Conservation (phyloP, 2,888 invertebrate genomes). For the Diogma glabrata region DNA sequence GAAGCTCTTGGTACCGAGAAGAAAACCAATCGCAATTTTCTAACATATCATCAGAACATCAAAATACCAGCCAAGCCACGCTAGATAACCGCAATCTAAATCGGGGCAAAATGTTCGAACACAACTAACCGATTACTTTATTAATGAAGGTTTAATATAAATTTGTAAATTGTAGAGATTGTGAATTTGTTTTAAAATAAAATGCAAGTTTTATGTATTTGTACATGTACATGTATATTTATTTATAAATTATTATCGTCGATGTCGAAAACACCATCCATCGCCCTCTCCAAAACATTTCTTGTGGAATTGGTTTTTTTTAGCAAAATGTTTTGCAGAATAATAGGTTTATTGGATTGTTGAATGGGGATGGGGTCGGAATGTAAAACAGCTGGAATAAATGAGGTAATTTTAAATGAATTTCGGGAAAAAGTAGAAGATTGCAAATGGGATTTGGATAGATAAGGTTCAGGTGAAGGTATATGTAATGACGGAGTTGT, state of each 20-base stretch:
- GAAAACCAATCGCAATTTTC: not conserved
- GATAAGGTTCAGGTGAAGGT: no score
- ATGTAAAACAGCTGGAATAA: not conserved
- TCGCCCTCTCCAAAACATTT: not conserved
- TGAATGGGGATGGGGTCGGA: not conserved
- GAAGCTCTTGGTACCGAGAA: not conserved
- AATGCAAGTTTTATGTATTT: no score
- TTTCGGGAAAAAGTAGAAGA: slow-evolving; percentile 1
- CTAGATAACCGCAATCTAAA: not conserved
- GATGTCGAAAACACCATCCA: no score
- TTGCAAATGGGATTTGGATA: not conserved
- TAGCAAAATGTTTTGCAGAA: not conserved
- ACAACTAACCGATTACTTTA: slow-evolving; percentile 1
- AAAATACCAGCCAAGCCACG: not conserved
- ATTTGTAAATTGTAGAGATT: no score
- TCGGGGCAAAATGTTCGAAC: not conserved
- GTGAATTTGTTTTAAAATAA: no score
- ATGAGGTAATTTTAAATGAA: not conserved
- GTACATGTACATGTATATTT: no score
- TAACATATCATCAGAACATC: not conserved
- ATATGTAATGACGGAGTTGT: not conserved
- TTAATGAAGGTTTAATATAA: not conserved
- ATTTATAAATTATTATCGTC: no score
- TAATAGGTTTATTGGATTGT: not conserved
- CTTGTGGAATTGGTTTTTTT: not conserved